Evolutionary conservation across 2,113 vertebrate species (phyloP).

Genomic region (Apteryx owenii): DNA sequence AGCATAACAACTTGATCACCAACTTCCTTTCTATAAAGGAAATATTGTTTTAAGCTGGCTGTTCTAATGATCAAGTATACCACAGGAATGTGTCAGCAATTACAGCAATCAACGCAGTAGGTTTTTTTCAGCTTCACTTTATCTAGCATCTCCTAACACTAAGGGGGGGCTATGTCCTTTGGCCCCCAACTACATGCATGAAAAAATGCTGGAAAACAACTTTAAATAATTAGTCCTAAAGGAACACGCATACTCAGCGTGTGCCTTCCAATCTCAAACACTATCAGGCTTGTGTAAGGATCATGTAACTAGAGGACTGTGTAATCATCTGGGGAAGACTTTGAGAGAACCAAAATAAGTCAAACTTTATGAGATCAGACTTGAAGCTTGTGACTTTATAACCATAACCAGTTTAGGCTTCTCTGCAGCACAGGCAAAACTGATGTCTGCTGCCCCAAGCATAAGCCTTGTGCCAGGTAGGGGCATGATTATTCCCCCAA

Average conservation of each 20-base stretch:
- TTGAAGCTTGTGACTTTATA: neutral
- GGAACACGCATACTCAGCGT: neutral
- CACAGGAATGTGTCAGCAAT: conserved; percentile 60
- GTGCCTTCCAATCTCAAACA: neutral
- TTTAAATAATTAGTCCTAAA: conserved; percentile 35
- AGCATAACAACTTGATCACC: conserved; percentile 58
- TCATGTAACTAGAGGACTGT: neutral
- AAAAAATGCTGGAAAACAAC: neutral
- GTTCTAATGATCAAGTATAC: conserved; percentile 55
- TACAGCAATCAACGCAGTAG: conserved; percentile 7
- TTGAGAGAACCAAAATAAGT: neutral
- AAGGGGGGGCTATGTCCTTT: neutral
- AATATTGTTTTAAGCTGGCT: conserved; percentile 64
- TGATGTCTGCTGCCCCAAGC: neutral
- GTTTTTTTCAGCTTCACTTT: neutral
- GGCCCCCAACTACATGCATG: neutral
- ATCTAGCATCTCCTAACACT: conserved; percentile 38
- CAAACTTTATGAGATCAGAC: neutral
- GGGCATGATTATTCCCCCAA: neutral
- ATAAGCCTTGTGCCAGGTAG: neutral
- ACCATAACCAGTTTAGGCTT: neutral
- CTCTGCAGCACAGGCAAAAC: neutral
- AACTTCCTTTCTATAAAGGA: conserved; percentile 65
- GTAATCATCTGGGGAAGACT: neutral
- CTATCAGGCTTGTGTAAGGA: neutral